These are phyloP conservation scores for Cacatua alba DNA, from an alignment of 2,113 vertebrate species.

Conservation along the genomic window DNA sequence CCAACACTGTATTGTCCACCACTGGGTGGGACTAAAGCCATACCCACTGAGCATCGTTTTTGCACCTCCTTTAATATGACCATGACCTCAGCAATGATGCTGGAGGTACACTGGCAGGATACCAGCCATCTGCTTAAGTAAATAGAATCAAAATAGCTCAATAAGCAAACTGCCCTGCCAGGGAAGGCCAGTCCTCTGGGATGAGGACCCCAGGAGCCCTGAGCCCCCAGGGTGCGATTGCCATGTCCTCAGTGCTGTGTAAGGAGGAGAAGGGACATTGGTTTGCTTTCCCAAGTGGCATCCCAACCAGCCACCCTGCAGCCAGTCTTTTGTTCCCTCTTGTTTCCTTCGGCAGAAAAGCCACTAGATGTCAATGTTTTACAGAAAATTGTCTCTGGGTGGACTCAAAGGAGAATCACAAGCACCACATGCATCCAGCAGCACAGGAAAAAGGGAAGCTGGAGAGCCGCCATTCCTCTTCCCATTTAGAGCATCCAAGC, in stretches of 20 bases:
- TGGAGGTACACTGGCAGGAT: neutral
- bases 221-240: accelerated
- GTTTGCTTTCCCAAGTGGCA: neutral
- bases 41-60: neutral
- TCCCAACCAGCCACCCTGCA: neutral
- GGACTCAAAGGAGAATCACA: neutral
- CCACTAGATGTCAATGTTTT: conserved; percentile 75
- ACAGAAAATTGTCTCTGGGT: conserved; percentile 20
- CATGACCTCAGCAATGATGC: accelerated
- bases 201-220: neutral
- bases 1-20: neutral
- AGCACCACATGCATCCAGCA: neutral
- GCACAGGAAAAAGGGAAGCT: neutral
- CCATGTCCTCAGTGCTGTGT: accelerated
- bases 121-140: neutral
- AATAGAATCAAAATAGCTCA: neutral
- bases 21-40: neutral
- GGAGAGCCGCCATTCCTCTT: neutral
- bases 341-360: neutral
- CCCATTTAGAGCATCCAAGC: neutral
- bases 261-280: neutral
- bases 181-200: neutral
- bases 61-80: neutral
- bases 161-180: neutral
- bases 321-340: neutral